phyloP scores from a whole-genome alignment of 2,113 vertebrate species.

The Oryctolagus cuniculus region mOryCun1.1 NC_091453.1:79794001-79794500 shows the following conservation, averaged over 20 bases:
- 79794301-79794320: slow-evolving; percentile 94
- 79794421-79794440: slow-evolving; percentile 87
- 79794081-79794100: too few relatives aligned
- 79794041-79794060: too few relatives aligned
- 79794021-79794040: neutral
- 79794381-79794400: slow-evolving; percentile 93
- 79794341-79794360: slow-evolving; percentile 91
- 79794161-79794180: slow-evolving; percentile 89
- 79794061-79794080: too few relatives aligned
- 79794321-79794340: slow-evolving; percentile 92
- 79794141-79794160: neutral
- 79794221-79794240: slow-evolving; percentile 89
- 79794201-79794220: slow-evolving; percentile 94
- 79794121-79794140: neutral
- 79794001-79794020: neutral
- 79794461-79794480: slow-evolving; percentile 91
- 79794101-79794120: neutral
- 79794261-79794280: slow-evolving; percentile 94
- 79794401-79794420: slow-evolving; percentile 89
- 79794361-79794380: slow-evolving; percentile 91
- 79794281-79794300: slow-evolving; percentile 91
- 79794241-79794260: slow-evolving; percentile 93
- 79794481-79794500: slow-evolving; percentile 92
- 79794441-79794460: slow-evolving; percentile 91
- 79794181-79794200: slow-evolving; percentile 95